These are phyloP conservation scores for Holcopasites calliopsidis DNA, from an alignment of 1,140 invertebrate genomes.

Conservation along the genomic window DNA sequence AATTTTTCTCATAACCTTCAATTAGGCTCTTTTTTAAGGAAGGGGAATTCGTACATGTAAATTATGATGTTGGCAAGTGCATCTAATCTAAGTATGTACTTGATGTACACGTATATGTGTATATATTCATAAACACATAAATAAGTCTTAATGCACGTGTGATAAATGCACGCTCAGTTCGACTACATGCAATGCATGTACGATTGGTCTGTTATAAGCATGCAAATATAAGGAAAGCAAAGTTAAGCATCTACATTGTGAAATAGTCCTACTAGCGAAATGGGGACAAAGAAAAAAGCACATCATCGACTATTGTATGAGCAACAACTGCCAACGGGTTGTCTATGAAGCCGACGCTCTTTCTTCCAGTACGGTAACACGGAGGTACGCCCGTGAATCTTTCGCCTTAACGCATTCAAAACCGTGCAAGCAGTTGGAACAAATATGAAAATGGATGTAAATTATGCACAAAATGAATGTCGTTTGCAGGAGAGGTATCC, in stretches of 20 bases:
- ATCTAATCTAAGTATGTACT: background rate
- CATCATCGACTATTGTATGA: constrained; percentile 12
- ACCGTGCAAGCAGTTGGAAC: constrained; percentile 46
- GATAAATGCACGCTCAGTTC: no score
- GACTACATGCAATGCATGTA: no score
- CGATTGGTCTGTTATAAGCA: no score
- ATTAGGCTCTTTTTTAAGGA: background rate
- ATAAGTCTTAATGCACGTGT: no score
- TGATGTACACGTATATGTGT: background rate
- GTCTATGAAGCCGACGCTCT: constrained; percentile 70
- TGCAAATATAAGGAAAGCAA: background rate
- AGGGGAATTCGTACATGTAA: no score
- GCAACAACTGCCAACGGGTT: constrained; percentile 58
- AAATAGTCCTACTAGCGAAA: constrained; percentile 11
- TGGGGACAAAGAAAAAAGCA: background rate
- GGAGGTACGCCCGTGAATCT: constrained; percentile 60
- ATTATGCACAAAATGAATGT: no score
- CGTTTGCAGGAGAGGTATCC: background rate
- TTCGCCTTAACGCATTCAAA: constrained; percentile 68
- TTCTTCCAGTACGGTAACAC: constrained; percentile 70
- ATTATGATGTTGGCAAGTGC: background rate
- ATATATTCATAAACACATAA: background rate
- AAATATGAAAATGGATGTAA: no score
- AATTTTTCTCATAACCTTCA: constrained; percentile 35
- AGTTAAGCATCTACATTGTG: background rate